phyloP scores from a whole-genome alignment of 2,888 invertebrate genomes.

The Pollenia amentaria region DNA sequence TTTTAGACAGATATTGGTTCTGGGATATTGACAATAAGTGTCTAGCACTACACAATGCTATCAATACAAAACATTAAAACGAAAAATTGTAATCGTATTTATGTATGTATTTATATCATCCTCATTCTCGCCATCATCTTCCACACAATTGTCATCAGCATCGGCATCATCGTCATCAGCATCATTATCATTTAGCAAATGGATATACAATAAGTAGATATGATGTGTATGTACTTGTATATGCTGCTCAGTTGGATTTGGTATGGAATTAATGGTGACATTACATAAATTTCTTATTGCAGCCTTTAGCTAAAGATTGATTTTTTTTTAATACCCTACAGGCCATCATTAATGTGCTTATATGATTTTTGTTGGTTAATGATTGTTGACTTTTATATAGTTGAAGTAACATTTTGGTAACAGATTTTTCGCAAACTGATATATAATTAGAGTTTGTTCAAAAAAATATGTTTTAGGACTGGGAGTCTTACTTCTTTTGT shows the following conservation, averaged over 20 bases:
- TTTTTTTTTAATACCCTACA: constrained; percentile 58
- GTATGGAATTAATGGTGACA: constrained; percentile 67
- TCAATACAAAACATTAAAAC: constrained; percentile 49
- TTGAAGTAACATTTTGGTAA: background rate
- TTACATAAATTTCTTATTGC: constrained; percentile 70
- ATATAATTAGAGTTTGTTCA: background rate
- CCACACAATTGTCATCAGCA: constrained; percentile 41
- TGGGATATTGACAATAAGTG: constrained; percentile 12
- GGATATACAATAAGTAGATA: background rate
- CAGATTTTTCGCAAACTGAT: too few species aligned
- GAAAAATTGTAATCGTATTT: constrained; percentile 43
- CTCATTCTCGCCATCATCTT: constrained; percentile 26
- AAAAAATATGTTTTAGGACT: too few species aligned
- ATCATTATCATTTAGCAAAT: constrained; percentile 36
- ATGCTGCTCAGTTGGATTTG: constrained; percentile 45
- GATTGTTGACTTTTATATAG: background rate
- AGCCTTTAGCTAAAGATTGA: constrained; percentile 50
- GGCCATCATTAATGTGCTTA: background rate
- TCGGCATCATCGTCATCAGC: constrained; percentile 19
- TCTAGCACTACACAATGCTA: constrained; percentile 32
- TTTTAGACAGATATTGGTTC: constrained; percentile 17
- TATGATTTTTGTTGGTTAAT: background rate
- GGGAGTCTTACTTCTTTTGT: too few species aligned
- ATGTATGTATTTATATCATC: constrained; percentile 72
- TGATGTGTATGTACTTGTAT: constrained; percentile 25